phyloP scores from a whole-genome alignment of 1,140 invertebrate genomes.

The Drosophila mauritiana region DNA sequence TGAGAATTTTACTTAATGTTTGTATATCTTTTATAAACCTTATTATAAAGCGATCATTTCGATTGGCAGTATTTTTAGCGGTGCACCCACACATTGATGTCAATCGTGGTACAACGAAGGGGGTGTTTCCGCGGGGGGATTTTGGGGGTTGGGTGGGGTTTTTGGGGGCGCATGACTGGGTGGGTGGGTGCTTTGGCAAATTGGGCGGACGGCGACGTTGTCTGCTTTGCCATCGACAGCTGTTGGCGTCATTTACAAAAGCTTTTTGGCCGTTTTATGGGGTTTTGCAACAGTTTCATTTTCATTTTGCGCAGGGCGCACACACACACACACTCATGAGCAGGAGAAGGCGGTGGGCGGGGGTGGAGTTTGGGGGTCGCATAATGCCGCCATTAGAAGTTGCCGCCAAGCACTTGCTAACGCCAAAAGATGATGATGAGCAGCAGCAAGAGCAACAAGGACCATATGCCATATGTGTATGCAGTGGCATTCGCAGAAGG shows the following conservation, averaged over 20 bases:
- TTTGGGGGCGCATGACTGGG: not conserved
- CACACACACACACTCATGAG: not conserved
- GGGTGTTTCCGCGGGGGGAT: slow-evolving; percentile 1
- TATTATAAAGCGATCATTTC: not conserved
- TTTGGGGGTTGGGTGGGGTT: not conserved
- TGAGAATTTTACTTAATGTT: too few species aligned
- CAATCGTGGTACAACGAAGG: slow-evolving; percentile 12
- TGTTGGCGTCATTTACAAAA: slow-evolving; percentile 82
- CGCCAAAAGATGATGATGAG: slow-evolving; percentile 95
- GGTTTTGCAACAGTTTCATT: slow-evolving; percentile 82
- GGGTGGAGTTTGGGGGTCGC: slow-evolving; percentile 16
- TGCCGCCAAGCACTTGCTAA: slow-evolving; percentile 85
- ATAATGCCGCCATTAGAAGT: slow-evolving; percentile 81
- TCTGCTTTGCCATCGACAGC: slow-evolving; percentile 77
- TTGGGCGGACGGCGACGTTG: slow-evolving; percentile 61
- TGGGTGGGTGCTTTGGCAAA: slow-evolving; percentile 53
- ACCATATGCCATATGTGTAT: slow-evolving; percentile 51
- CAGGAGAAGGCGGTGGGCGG: not conserved
- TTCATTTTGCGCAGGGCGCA: slow-evolving; percentile 67
- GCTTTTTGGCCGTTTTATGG: slow-evolving; percentile 81
- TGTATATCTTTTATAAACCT: not conserved
- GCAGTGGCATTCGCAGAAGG: not conserved
- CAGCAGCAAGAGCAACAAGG: slow-evolving; percentile 62
- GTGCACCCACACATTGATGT: slow-evolving; percentile 46
- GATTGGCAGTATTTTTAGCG: not conserved